Evolutionary conservation across 37 sponge, comb jelly and placozoan genomes (phyloP).

Genomic region (Lycopodina hypogea): DNA sequence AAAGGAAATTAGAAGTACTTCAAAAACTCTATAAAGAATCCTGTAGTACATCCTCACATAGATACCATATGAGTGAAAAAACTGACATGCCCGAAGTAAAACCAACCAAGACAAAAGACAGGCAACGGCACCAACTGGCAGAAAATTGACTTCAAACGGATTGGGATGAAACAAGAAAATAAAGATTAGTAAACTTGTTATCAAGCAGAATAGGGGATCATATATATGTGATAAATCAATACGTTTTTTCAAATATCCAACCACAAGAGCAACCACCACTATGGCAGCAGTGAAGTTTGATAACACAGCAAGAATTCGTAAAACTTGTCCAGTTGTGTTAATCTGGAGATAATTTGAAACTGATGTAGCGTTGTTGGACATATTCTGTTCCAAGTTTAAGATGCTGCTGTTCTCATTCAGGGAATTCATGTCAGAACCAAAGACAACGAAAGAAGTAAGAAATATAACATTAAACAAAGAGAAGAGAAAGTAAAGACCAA

Average conservation of each 20-base stretch:
- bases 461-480: constrained; percentile 44
- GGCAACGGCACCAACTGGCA: constrained; percentile 69
- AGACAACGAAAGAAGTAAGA: constrained; percentile 44
- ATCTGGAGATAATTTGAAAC: not conserved
- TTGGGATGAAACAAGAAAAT: constrained; percentile 37
- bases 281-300: not conserved
- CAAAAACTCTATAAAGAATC: constrained; percentile 53
- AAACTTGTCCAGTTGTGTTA: not conserved
- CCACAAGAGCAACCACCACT: not conserved
- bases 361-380: not conserved
- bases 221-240: not conserved
- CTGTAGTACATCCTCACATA: constrained; percentile 78
- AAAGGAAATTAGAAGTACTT: constrained; percentile 43
- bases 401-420: not conserved
- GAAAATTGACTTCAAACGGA: constrained; percentile 12
- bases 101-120: constrained; percentile 72
- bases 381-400: not conserved
- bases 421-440: constrained; percentile 9
- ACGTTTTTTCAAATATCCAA: not conserved
- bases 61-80: constrained; percentile 66
- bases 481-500: constrained; percentile 9
- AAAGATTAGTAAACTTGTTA: not conserved
- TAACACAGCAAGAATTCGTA: constrained; percentile 6
- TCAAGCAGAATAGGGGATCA: not conserved
- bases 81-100: constrained; percentile 38